phyloP scores from a whole-genome alignment of 2,113 vertebrate species.

The Chaenocephalus aceratus region DNA sequence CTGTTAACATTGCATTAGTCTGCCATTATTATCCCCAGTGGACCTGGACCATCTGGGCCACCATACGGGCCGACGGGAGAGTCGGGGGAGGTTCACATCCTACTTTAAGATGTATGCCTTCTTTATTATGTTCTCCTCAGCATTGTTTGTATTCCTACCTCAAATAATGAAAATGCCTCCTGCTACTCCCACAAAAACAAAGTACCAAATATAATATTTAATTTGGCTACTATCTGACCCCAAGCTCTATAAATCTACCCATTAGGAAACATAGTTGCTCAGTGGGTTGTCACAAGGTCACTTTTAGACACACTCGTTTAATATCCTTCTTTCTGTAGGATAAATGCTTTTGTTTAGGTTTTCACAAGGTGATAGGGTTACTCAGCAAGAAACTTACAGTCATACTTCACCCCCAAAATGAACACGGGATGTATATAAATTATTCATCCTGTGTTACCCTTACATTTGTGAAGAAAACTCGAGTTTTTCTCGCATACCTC shows the following conservation, averaged over 20 bases:
- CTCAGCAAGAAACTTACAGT: background rate
- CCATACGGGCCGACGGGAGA: slow-evolving; percentile 63
- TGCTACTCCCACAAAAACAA: background rate
- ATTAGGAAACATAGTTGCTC: background rate
- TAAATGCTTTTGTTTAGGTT: background rate
- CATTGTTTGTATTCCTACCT: background rate
- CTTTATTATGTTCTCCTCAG: background rate
- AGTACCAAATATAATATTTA: background rate
- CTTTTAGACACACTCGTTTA: slow-evolving; percentile 3
- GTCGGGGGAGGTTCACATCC: slow-evolving; percentile 3
- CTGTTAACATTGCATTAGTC: slow-evolving; percentile 77
- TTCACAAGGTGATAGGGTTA: background rate
- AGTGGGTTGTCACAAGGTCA: background rate
- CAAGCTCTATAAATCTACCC: background rate
- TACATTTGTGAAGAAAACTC: too few species aligned
- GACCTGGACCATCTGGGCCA: slow-evolving; percentile 74
- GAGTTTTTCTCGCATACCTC: background rate
- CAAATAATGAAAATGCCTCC: background rate
- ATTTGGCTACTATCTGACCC: background rate
- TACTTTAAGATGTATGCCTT: slow-evolving; percentile 6
- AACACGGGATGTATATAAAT: background rate
- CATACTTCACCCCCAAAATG: background rate
- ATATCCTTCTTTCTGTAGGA: background rate
- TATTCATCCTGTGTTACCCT: background rate
- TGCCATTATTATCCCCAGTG: slow-evolving; percentile 67